Percentiles rank a stretch among this genome's conserved stretches.
Conservation (phyloP, 2,888 invertebrate species). For the Nymphalis c-album region DNA sequence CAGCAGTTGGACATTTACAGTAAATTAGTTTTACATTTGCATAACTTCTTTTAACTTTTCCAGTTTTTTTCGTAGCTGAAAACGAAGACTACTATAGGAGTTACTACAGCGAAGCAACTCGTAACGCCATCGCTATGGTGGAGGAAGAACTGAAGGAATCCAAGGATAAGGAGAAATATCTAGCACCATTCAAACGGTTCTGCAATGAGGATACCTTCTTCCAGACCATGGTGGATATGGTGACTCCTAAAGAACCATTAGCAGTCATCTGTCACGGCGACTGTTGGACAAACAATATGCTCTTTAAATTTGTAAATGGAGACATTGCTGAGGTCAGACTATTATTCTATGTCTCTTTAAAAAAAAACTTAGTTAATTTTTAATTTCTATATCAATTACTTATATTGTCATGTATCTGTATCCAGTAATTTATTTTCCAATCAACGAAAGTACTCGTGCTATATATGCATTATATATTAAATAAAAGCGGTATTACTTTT, state of each 20-base stretch:
- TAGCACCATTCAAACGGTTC: conserved; percentile 82
- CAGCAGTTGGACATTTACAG: no score
- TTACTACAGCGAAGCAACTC: conserved; percentile 84
- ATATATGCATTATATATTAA: neutral
- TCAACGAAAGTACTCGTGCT: no score
- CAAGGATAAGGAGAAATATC: conserved; percentile 75
- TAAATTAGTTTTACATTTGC: no score
- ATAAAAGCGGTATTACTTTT: neutral
- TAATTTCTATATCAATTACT: no score
- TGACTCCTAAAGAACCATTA: conserved; percentile 82
- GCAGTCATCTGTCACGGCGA: conserved; percentile 88
- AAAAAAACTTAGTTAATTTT: no score
- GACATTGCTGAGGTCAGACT: conserved; percentile 77
- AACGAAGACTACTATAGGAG: conserved; percentile 86
- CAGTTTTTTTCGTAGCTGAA: conserved; percentile 83
- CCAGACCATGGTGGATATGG: conserved; percentile 84
- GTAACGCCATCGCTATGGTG: conserved; percentile 85
- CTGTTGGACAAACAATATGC: conserved; percentile 88
- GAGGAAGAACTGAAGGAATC: conserved; percentile 63
- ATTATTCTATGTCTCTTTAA: neutral
- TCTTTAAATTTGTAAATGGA: conserved; percentile 82
- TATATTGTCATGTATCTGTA: no score
- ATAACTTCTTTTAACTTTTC: conserved; percentile 29
- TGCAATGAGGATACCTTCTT: conserved; percentile 85
- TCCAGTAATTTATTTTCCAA: no score